Evolutionary conservation across 2,113 vertebrate genomes (phyloP).

Genomic region (Scytalopus superciliaris): DNA sequence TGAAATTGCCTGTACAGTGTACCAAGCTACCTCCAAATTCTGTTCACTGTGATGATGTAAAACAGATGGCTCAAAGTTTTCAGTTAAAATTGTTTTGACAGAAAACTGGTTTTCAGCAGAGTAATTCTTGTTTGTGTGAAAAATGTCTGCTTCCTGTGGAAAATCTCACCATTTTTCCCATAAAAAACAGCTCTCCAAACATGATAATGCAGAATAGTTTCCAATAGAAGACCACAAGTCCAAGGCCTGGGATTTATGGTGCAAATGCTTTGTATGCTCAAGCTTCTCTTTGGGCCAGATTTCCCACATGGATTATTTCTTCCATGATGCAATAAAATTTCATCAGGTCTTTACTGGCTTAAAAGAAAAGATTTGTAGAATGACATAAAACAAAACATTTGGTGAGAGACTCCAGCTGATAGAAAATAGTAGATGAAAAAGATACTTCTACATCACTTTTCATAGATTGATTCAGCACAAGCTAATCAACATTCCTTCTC

Average conservation of each 20-base stretch:
- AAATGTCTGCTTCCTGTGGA: background rate
- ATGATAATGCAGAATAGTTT: background rate
- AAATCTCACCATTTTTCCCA: background rate
- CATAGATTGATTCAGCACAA: background rate
- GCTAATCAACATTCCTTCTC: background rate
- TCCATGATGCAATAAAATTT: background rate
- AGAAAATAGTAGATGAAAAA: background rate
- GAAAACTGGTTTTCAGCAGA: background rate
- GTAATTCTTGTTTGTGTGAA: background rate
- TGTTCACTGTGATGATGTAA: background rate
- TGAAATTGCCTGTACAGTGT: background rate
- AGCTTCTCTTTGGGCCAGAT: background rate
- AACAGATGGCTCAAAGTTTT: slow-evolving; percentile 28
- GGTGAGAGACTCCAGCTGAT: background rate
- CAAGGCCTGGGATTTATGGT: background rate
- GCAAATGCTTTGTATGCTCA: background rate
- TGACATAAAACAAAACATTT: background rate
- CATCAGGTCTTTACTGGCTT: background rate
- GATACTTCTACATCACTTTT: background rate
- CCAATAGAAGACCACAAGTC: background rate
- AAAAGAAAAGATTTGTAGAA: background rate
- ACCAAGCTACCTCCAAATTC: background rate
- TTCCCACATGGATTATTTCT: background rate
- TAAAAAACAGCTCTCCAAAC: background rate
- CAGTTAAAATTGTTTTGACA: slow-evolving; percentile 28